Evolutionary conservation across 2,888 invertebrate species (phyloP), one percentile per base, ranked within the genome.

Genomic region (Adelphocoris suturalis): DNA sequence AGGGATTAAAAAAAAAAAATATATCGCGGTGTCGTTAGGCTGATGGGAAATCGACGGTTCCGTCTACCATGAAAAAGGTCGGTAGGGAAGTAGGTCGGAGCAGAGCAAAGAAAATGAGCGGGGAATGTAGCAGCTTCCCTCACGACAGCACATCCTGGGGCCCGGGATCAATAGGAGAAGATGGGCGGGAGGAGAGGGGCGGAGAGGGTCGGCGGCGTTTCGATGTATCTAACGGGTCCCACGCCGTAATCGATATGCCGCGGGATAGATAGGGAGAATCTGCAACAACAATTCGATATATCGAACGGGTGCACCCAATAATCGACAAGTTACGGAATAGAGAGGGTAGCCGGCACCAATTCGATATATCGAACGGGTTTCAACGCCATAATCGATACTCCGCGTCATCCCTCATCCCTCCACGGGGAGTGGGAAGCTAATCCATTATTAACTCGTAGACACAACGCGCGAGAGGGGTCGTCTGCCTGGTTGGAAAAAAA

Each of bases 91-190:
- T 27, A 76, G 76, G 76, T 57, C 57, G 57, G n/a, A 57, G n/a
- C 57, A 7, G 37, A 37, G 37, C 3, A 37, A 57, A 81, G 48
- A 81, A 81, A 47, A 47, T 47, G 80, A 81, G 80, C 19, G 80
- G 80, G 80, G 80, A 81, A 81, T 81, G 80, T 57, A 57, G 57
- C 80, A 81, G 80, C 80, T 81, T 81, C 80, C 80, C 80, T 47
- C 4, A 13, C 47, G 46, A 23, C 80, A 19, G 80, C 80, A 81
- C 80, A 81, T 81, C 80, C 80, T 81, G 80, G 48, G 46, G n/a
- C 27, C 46, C 80, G 47, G 37, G 80, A 81, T 81, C 80, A 81
- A 81, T 81, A 81, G 80, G 19, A n/a, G 80, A 47, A n/a, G n/a
- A 37, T 12, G 37, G 37, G 7, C 0, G 14, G 2, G 12, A 16